These are phyloP conservation scores for Chamaea fasciata DNA, from an alignment of 2,113 vertebrate genomes.

Conservation along the genomic window DNA sequence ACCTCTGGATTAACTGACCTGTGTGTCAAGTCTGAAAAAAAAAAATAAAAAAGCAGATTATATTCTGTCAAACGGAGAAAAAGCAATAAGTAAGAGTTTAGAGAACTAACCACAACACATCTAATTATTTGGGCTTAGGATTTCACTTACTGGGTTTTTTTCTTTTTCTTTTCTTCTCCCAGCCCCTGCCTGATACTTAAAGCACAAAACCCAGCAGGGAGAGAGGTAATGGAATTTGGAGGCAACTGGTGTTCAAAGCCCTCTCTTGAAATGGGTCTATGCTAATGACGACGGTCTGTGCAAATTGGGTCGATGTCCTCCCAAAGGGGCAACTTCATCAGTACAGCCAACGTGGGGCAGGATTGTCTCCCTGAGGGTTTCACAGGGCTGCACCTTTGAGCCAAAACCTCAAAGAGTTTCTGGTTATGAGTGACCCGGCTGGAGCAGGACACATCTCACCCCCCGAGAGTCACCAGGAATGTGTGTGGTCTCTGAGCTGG, in stretches of 20 bases:
- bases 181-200: conserved; percentile 29
- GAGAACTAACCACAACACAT: conserved; percentile 16
- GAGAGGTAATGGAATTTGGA: conserved; percentile 57
- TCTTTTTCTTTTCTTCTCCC: conserved; percentile 36
- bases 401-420: conserved; percentile 15
- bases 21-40: not conserved
- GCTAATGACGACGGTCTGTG: not conserved
- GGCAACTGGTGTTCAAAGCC: conserved; percentile 50
- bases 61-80: conserved; percentile 8
- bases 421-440: not conserved
- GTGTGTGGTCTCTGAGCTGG: conserved; percentile 32
- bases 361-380: not conserved
- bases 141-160: conserved; percentile 2
- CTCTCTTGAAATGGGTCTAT: conserved; percentile 20
- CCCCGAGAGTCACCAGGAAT: accelerated
- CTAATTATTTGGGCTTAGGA: conserved; percentile 46
- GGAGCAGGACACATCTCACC: not conserved
- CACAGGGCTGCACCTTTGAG: conserved; percentile 1
- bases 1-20: conserved; percentile 4
- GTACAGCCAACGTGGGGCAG: not conserved
- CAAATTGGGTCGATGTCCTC: not conserved
- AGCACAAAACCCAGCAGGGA: conserved; percentile 60
- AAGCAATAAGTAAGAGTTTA: conserved; percentile 22
- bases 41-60: conserved; percentile 6
- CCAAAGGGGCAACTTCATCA: not conserved